phyloP scores from a whole-genome alignment of 2,797 vertebrate species.

The Gephyroberyx darwinii region DNA sequence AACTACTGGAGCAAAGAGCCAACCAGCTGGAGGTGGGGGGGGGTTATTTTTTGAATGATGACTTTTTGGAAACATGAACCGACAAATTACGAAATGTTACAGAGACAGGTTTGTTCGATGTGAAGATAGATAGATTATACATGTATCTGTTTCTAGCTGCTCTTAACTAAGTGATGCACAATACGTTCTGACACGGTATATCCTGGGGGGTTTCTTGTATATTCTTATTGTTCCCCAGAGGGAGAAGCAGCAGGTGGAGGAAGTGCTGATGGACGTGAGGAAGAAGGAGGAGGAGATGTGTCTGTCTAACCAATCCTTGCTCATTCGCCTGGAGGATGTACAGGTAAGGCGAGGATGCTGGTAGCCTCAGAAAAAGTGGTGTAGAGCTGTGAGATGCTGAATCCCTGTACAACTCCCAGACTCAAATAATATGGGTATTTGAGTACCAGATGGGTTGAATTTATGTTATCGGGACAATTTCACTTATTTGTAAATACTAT shows the following conservation, averaged over 20 bases:
- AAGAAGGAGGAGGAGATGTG: conserved; percentile 85
- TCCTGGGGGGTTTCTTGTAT: not conserved
- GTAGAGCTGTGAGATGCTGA: not conserved
- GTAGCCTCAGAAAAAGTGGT: not conserved
- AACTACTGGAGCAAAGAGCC: conserved; percentile 78
- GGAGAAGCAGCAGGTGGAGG: conserved; percentile 86
- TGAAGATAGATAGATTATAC: too few species aligned
- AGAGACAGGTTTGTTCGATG: not conserved
- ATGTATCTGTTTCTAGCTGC: too few species aligned
- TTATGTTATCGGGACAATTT: not conserved
- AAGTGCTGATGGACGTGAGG: conserved; percentile 78
- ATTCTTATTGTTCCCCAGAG: conserved; percentile 72
- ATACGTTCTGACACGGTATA: not conserved
- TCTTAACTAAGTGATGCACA: not conserved
- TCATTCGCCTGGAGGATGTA: conserved; percentile 84
- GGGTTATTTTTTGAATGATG: not conserved
- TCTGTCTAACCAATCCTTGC: conserved; percentile 81
- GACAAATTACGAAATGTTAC: not conserved
- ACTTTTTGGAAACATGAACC: not conserved
- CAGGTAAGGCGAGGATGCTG: conserved; percentile 79
- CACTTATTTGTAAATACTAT: not conserved
- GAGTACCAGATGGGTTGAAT: not conserved
- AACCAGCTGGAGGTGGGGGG: conserved; percentile 81
- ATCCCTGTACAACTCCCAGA: not conserved
- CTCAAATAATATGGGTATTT: not conserved